Evolutionary conservation across 2,888 invertebrate species (phyloP).

Genomic region (Brenthis hecate): DNA sequence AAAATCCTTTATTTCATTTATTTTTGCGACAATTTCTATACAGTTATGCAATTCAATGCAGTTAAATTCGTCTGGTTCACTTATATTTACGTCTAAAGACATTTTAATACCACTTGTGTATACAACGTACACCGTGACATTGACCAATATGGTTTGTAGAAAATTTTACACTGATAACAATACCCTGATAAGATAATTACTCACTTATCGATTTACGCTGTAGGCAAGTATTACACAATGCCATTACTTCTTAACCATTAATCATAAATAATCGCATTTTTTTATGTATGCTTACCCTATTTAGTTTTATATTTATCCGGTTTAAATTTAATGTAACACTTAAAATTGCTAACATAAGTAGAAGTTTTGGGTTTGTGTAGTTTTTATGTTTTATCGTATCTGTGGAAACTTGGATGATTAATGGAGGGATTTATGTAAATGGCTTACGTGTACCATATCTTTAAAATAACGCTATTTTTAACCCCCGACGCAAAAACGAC

Average conservation of each 20-base stretch:
- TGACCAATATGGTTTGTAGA: constrained; percentile 18
- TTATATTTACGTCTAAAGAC: constrained; percentile 75
- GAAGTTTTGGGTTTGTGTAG: too few relatives aligned
- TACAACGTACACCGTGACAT: constrained; percentile 16
- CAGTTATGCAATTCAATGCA: constrained; percentile 62
- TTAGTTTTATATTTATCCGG: too few relatives aligned
- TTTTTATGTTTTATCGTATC: too few relatives aligned
- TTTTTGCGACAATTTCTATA: constrained; percentile 56
- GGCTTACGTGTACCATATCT: too few relatives aligned
- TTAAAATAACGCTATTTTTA: too few relatives aligned
- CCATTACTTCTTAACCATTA: neutral
- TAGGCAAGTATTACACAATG: constrained; percentile 7
- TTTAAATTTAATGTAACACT: too few relatives aligned
- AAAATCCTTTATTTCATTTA: constrained; percentile 58
- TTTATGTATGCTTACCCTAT: too few relatives aligned
- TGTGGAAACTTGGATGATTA: too few relatives aligned
- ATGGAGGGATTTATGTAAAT: too few relatives aligned
- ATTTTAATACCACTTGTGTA: constrained; percentile 46
- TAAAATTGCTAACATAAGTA: too few relatives aligned
- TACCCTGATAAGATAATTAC: constrained; percentile 25
- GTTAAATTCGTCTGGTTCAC: constrained; percentile 73
- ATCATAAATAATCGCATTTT: too few relatives aligned
- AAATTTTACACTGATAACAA: constrained; percentile 31
- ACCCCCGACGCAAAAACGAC: too few relatives aligned
- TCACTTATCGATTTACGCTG: constrained; percentile 20